Evolutionary conservation across 2,888 invertebrate species (phyloP), one percentile per base, ranked within the genome.

Genomic region (Epirrhoe tristata): DNA sequence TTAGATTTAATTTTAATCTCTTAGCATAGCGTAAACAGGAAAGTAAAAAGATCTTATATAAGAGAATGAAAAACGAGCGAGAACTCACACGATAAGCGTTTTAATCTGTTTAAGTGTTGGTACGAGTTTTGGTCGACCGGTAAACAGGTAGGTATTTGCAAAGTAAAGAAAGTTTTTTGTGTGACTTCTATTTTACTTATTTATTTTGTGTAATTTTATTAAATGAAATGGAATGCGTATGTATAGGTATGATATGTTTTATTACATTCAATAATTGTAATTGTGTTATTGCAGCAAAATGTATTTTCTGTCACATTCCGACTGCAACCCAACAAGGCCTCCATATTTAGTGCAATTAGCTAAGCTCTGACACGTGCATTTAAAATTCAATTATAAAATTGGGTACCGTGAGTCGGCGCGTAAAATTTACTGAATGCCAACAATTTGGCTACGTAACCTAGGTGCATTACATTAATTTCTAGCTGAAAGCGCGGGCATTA

Each of bases 391-490:
- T 90, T 89, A 89, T 81, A 84, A 85, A 86, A 86, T 85, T 81
- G 69, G 76, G 79, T 69, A 76, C 59, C 55, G 63, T 76, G 74
- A 69, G 69, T 80, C 72, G 74, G 77, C 76, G 75, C 75, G 77
- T 77, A 82, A 85, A 87, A 89, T 90, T 87, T 85, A 86, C 84
- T 86, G 87, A 88, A 87, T 83, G 86, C 88, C 84, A 86, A 88
- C 91, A 90, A 88, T 90, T 90, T 88, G 88, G 87, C 89, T 83
- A 82, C 86, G 87, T 89, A 88, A 88, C 89, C 87, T 87, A 84
- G 90, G 92, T 91, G 89, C 91, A 92, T 93, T 91, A 91, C 91
- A 93, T 92, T 93, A 92, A 92, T 92, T 90, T 90, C 86, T 81
- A 89, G 91, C 90, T 89, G 90, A 91, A 90, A 92, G 90, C 90